Percentiles rank a stretch among this genome's conserved stretches.
Evolutionary conservation across 2,888 invertebrate genomes (phyloP).

Genomic region (Hypena proboscidalis): DNA sequence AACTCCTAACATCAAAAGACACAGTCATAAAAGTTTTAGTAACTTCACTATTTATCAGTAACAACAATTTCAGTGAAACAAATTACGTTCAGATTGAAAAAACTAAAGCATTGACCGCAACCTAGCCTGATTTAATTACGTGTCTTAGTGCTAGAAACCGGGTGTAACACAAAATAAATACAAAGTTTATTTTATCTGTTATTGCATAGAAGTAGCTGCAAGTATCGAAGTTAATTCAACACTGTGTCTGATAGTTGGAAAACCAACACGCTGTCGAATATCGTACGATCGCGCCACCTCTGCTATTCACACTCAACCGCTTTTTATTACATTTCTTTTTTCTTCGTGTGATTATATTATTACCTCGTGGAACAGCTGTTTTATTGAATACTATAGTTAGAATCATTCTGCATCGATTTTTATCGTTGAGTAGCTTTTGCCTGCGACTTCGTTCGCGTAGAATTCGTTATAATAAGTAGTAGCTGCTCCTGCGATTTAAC

Average conservation of each 20-base stretch:
- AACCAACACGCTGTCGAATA: conserved; percentile 47
- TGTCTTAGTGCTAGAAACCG: conserved; percentile 6
- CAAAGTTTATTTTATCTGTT: conserved; percentile 13
- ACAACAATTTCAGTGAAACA: not conserved
- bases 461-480: no score
- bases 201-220: conserved; percentile 16
- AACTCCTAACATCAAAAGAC: not conserved
- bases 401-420: no score
- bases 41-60: conserved; percentile 7
- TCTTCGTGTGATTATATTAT: conserved; percentile 18
- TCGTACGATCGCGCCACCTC: conserved; percentile 72
- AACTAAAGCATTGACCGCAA: conserved; percentile 27
- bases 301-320: conserved; percentile 46
- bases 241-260: conserved; percentile 53
- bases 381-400: not conserved
- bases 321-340: conserved; percentile 47
- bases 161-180: conserved; percentile 13
- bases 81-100: conserved; percentile 14
- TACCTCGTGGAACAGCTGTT: conserved; percentile 9
- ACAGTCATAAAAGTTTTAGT: no score
- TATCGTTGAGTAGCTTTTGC: no score
- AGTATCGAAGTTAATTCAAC: conserved; percentile 20
- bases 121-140: conserved; percentile 28
- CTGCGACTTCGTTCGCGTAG: no score
- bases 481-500: no score